Conservation (phyloP, 2,797 vertebrate species). For the Psittacula echo region DNA sequence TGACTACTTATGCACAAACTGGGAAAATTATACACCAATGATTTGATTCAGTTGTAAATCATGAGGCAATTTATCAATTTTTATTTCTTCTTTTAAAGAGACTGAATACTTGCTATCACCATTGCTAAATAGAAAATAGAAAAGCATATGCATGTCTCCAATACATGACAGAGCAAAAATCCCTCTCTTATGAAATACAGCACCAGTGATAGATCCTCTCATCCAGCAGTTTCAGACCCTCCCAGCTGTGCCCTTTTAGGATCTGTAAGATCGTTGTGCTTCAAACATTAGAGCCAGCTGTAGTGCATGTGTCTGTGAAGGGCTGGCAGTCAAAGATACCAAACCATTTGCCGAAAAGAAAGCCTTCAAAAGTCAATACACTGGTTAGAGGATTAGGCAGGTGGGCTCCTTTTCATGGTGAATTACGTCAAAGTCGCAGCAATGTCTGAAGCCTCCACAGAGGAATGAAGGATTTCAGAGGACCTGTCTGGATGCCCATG, state of each 20-base stretch:
- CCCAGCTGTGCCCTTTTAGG: neutral
- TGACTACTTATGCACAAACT: neutral
- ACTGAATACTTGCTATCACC: neutral
- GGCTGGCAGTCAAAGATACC: neutral
- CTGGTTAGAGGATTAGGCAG: neutral
- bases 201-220: neutral
- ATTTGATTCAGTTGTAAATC: neutral
- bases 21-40: neutral
- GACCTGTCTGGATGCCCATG: fast-evolving
- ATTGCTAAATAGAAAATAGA: neutral
- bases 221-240: neutral
- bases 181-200: neutral
- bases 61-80: neutral
- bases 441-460: neutral
- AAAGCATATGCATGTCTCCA: neutral
- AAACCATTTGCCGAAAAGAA: neutral
- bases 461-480: neutral
- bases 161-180: neutral
- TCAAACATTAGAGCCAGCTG: neutral
- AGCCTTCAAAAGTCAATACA: neutral
- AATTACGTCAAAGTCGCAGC: neutral
- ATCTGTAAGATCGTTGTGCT: neutral
- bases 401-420: neutral
- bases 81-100: neutral
- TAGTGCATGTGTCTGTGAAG: neutral